Conservation (phyloP, 2,888 invertebrate species). For the Mimachlamys varia region DNA sequence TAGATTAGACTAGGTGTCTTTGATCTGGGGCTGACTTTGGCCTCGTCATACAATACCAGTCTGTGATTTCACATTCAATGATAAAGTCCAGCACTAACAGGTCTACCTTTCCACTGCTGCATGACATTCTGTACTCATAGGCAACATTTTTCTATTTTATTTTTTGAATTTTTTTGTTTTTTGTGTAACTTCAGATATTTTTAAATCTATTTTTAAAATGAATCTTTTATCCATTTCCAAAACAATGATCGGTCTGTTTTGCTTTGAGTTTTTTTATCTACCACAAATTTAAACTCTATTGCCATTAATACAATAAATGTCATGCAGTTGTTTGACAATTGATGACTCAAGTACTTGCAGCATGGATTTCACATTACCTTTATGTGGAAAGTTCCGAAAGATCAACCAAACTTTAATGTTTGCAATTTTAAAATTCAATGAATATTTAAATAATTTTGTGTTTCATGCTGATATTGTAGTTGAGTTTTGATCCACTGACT, state of each 20-base stretch:
- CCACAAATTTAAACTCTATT: not conserved
- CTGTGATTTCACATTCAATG: not conserved
- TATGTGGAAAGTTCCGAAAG: not conserved
- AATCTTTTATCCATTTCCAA: too few species aligned
- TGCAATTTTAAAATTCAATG: not conserved
- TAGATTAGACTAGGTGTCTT: not conserved
- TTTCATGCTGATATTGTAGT: constrained; percentile 3
- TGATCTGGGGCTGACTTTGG: not conserved
- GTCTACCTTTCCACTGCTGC: not conserved
- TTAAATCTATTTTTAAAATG: too few species aligned
- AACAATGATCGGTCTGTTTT: not conserved
- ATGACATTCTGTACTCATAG: not conserved
- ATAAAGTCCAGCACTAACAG: not conserved
- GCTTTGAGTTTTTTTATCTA: not conserved
- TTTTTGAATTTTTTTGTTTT: not conserved
- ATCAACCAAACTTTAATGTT: not conserved
- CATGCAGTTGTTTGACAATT: not conserved
- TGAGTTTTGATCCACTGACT: constrained; percentile 14
- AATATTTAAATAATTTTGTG: not conserved
- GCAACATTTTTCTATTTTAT: not conserved
- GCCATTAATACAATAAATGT: not conserved
- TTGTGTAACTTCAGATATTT: not conserved
- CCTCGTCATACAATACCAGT: not conserved
- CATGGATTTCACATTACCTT: not conserved
- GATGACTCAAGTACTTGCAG: not conserved